These are phyloP conservation scores for Dolichopus griseipennis DNA, from an alignment of 2,888 invertebrate species.

Conservation along the genomic window DNA sequence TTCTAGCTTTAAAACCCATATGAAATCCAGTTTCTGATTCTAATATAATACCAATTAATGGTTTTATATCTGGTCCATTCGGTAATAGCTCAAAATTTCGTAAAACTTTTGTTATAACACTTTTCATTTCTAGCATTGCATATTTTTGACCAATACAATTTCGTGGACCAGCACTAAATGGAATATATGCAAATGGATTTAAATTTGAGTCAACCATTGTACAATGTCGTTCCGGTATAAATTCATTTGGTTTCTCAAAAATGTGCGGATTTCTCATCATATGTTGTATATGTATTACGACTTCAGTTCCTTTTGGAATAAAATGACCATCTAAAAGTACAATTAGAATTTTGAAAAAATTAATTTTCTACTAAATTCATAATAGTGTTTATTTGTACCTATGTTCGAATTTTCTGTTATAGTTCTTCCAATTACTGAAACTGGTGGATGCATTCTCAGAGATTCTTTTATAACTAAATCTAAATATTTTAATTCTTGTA, in stretches of 20 bases:
- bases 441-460: constrained; percentile 54
- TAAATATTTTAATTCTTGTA: constrained; percentile 39
- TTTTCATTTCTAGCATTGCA: constrained; percentile 39
- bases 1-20: constrained; percentile 29
- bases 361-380: too few relatives aligned
- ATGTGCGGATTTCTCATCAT: constrained; percentile 31
- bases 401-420: constrained; percentile 47
- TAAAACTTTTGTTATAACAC: constrained; percentile 31
- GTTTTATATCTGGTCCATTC: constrained; percentile 29
- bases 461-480: constrained; percentile 61
- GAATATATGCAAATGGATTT: constrained; percentile 31
- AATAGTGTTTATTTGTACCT: constrained; percentile 38
- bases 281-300: constrained; percentile 34
- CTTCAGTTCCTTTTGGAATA: constrained; percentile 33
- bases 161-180: constrained; percentile 46
- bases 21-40: constrained; percentile 33
- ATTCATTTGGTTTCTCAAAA: constrained; percentile 32
- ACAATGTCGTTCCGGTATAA: constrained; percentile 36
- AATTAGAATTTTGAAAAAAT: constrained; percentile 26
- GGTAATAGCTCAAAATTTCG: constrained; percentile 33
- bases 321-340: constrained; percentile 27
- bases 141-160: constrained; percentile 44
- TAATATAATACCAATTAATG: constrained; percentile 29
- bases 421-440: constrained; percentile 51
- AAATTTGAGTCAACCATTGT: constrained; percentile 41